These are phyloP conservation scores for Arge pagana DNA, from an alignment of 2,888 invertebrate genomes.

Conservation along the genomic window DNA sequence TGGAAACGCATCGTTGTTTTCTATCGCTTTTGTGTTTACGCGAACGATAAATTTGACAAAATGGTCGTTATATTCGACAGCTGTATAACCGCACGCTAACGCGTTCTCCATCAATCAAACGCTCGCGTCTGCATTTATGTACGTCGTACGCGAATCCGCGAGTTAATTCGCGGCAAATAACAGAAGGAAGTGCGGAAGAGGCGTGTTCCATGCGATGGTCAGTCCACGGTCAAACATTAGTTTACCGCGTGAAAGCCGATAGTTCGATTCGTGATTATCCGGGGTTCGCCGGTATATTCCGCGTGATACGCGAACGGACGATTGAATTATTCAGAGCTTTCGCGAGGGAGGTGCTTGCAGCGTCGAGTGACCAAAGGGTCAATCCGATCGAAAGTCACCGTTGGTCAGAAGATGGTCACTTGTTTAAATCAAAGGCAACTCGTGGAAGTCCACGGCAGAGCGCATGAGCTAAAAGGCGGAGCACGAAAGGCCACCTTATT, in stretches of 20 bases:
- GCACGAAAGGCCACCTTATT: too few relatives aligned
- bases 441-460: conserved; percentile 10
- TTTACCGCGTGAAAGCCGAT: conserved; percentile 22
- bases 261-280: conserved; percentile 23
- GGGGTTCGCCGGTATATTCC: background rate
- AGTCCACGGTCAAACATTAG: conserved; percentile 15
- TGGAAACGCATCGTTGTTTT: too few relatives aligned
- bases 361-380: conserved; percentile 15
- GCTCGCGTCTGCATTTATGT: too few relatives aligned
- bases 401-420: conserved; percentile 8
- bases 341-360: conserved; percentile 9
- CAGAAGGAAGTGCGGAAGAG: conserved; percentile 8
- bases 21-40: too few relatives aligned
- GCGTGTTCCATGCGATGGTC: conserved; percentile 2
- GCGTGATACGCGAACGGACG: too few relatives aligned
- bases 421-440: conserved; percentile 18
- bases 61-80: too few relatives aligned
- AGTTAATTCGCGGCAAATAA: conserved; percentile 17
- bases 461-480: conserved; percentile 19
- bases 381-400: conserved; percentile 14
- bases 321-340: too few relatives aligned
- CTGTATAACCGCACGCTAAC: too few relatives aligned
- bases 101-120: too few relatives aligned
- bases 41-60: too few relatives aligned
- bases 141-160: too few relatives aligned